Base-by-base conservation (phyloP, 1,140 invertebrate genomes). In the Drosophila simulans region DNA sequence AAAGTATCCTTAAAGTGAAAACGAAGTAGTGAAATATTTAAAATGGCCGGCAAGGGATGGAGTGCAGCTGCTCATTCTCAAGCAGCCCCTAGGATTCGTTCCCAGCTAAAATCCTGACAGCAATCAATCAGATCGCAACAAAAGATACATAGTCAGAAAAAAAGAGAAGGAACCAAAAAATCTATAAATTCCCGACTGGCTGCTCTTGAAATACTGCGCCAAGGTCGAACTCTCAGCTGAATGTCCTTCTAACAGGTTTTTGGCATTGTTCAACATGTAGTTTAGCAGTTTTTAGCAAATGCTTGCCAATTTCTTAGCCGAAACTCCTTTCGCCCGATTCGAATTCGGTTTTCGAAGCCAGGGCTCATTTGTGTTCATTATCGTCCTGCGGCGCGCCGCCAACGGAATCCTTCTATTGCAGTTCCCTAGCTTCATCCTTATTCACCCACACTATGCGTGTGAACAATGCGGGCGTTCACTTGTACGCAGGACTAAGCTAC, bases 41-140 rank as follows among this genome's bases (percentile, higher is more conserved):
- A 86, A 88, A 86, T 86, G 84, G 70, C 45, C 27, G 69, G 25
- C 46, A 27, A 34, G 22, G 40, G 27, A 57, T 34, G 55, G 20
- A 22, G 34, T 54, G 39, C 69, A 75, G 72, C 72, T 75, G 72
- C 71, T 52, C 12, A 31, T 11, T 22, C 10, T 20, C 53, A 15
- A 48, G 35, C 72, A 75, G 71, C 60, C 72, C 72, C 72, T 75
- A 52, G 46, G 37, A 65, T 59, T 54, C 57, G 58, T 81, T 76
- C 48, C 63, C 80, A 79, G 53, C 75, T 7, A 64, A 43, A 57
- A 49, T 59, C 69, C 69, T 88, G 83, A 88, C 83, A 89, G 83
- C 83, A 89, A 88, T 88, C 83, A 88, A 88, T 88, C 83, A 88
- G 83, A 88, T 88, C 72, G 79, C 77, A 88, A 89, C 83, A 88